phyloP scores from a whole-genome alignment of 2,113 vertebrate species.

The Pogona vitticeps region DNA sequence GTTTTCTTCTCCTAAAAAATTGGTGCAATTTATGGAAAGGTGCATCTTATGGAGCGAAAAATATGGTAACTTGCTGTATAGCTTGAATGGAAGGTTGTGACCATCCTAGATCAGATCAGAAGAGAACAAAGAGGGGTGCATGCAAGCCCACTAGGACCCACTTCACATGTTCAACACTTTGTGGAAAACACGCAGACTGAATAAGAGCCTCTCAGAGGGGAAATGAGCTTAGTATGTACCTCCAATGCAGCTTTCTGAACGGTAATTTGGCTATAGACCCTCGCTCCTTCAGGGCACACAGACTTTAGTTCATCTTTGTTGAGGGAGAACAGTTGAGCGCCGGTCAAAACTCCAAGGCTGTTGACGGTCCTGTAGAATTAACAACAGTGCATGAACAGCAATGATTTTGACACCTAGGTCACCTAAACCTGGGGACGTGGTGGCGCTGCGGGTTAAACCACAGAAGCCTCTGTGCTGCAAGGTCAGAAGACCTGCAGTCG shows the following conservation, averaged over 20 bases:
- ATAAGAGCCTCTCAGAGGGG: not conserved
- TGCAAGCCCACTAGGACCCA: too few species aligned
- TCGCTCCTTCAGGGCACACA: constrained; percentile 90
- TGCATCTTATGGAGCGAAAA: too few species aligned
- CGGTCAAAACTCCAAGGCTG: constrained; percentile 92
- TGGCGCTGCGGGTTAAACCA: too few species aligned
- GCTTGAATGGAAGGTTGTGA: not conserved
- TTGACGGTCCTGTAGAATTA: constrained; percentile 83
- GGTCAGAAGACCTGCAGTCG: too few species aligned
- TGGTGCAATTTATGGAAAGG: too few species aligned
- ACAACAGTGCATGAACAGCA: not conserved
- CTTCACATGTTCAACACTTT: not conserved
- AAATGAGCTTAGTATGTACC: constrained; percentile 70
- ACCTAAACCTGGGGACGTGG: too few species aligned
- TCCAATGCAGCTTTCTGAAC: constrained; percentile 94
- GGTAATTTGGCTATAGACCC: constrained; percentile 93
- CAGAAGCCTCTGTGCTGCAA: too few species aligned
- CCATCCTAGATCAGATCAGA: not conserved
- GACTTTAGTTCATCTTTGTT: constrained; percentile 96
- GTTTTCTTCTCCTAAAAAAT: too few species aligned
- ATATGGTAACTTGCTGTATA: not conserved
- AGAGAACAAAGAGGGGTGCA: not conserved
- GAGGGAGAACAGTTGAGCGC: constrained; percentile 96
- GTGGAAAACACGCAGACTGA: not conserved
- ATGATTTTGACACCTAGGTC: not conserved